Percentiles rank a stretch among this genome's conserved stretches.
These are phyloP conservation scores for Clamator glandarius DNA, from an alignment of 2,797 vertebrate species.

Conservation along the genomic window DNA sequence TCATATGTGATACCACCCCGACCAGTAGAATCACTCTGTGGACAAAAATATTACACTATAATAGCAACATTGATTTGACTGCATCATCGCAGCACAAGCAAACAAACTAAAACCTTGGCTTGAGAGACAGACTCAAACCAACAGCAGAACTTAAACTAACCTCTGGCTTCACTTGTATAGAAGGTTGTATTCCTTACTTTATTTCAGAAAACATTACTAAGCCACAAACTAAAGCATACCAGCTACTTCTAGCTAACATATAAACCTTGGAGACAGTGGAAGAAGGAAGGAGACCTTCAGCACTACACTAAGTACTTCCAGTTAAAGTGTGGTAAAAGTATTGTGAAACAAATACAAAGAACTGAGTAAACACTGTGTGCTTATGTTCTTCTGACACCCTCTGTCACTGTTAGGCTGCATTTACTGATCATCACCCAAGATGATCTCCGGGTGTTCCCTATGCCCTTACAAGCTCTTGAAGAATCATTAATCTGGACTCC, in stretches of 20 bases:
- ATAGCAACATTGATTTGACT: neutral
- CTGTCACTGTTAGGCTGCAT: neutral
- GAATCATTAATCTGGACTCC: neutral
- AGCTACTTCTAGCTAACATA: neutral
- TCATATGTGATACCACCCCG: neutral
- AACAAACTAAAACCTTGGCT: neutral
- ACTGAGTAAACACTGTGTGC: neutral
- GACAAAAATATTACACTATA: neutral
- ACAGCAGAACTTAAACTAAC: neutral
- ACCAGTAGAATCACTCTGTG: neutral
- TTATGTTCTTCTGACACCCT: neutral
- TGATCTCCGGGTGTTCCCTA: neutral
- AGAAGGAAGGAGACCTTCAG: neutral
- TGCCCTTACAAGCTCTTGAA: neutral
- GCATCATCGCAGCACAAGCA: neutral
- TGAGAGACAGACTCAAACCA: neutral
- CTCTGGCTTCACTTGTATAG: neutral
- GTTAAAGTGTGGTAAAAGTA: neutral
- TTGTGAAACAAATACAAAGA: neutral
- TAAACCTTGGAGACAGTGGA: neutral
- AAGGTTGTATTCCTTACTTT: neutral
- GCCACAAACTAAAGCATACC: neutral
- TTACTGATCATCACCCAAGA: neutral
- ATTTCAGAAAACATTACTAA: neutral
- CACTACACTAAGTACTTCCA: neutral